phyloP scores from a whole-genome alignment of 2,888 invertebrate species.

The Maniola hyperantus region DNA sequence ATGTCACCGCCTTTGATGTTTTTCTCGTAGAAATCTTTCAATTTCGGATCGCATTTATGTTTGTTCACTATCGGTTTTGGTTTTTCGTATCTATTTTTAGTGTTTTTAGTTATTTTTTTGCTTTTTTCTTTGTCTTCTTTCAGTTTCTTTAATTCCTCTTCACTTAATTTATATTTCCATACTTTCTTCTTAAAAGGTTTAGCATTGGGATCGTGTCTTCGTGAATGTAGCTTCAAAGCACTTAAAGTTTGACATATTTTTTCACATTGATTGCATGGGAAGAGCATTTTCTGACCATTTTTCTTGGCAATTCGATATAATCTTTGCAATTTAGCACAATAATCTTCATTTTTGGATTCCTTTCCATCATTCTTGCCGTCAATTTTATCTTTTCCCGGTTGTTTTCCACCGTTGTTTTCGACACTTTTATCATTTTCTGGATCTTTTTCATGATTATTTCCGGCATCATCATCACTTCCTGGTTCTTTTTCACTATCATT shows the following conservation, averaged over 20 bases:
- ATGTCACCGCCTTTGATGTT: constrained; percentile 66
- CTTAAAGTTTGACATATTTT: constrained; percentile 63
- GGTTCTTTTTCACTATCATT: neutral
- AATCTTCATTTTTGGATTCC: constrained; percentile 38
- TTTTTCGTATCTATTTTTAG: constrained; percentile 48
- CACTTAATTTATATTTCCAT: constrained; percentile 55
- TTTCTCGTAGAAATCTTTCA: constrained; percentile 63
- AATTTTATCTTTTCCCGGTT: neutral
- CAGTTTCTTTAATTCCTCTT: constrained; percentile 14
- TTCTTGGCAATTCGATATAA: constrained; percentile 54
- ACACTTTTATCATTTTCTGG: neutral
- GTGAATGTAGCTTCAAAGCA: constrained; percentile 60
- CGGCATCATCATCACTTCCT: neutral
- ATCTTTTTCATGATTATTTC: neutral
- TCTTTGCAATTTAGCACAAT: constrained; percentile 56
- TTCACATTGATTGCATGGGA: constrained; percentile 63
- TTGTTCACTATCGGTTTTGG: constrained; percentile 62
- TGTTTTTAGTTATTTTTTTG: constrained; percentile 10
- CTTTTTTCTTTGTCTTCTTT: constrained; percentile 14
- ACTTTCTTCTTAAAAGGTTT: constrained; percentile 62
- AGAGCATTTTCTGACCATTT: constrained; percentile 56
- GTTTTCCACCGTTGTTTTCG: neutral
- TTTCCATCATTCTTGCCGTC: neutral
- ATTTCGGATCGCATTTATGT: constrained; percentile 63
- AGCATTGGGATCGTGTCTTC: constrained; percentile 60